Evolutionary conservation across 2,888 invertebrate species (phyloP).

Genomic region (Mamestra brassicae): DNA sequence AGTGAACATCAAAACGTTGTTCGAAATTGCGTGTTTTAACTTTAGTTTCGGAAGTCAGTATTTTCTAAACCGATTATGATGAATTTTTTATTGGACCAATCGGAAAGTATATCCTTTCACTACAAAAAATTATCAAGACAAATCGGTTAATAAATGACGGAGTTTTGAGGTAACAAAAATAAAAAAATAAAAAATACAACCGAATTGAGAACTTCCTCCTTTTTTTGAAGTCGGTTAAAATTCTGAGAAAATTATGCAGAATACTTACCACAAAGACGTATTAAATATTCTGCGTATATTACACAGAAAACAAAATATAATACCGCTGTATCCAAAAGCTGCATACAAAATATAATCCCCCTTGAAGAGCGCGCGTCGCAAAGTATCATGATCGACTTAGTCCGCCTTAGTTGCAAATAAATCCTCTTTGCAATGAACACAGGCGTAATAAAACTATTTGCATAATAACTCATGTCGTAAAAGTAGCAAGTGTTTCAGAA

Average conservation of each 20-base stretch:
- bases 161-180: no score
- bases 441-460: constrained; percentile 72
- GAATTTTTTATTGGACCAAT: no score
- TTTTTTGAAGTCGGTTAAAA: no score
- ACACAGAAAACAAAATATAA: constrained; percentile 13
- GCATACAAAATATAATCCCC: constrained; percentile 48
- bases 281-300: not conserved
- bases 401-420: constrained; percentile 66
- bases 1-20: no score
- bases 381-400: constrained; percentile 68
- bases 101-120: no score
- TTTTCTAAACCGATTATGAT: no score
- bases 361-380: constrained; percentile 38
- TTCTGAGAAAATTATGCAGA: not conserved
- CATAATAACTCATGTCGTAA: constrained; percentile 66
- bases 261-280: not conserved
- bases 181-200: no score
- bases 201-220: no score
- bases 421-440: constrained; percentile 70
- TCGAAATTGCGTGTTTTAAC: no score
- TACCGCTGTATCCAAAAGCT: constrained; percentile 28
- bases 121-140: no score
- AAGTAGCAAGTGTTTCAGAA: constrained; percentile 53
- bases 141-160: no score
- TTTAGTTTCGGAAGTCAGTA: no score